A percentile compares a stretch with the other conserved stretches of the same genome.
Conservation (phyloP, 2,888 invertebrate genomes). For the Dryocosmus kuriphilus region DNA sequence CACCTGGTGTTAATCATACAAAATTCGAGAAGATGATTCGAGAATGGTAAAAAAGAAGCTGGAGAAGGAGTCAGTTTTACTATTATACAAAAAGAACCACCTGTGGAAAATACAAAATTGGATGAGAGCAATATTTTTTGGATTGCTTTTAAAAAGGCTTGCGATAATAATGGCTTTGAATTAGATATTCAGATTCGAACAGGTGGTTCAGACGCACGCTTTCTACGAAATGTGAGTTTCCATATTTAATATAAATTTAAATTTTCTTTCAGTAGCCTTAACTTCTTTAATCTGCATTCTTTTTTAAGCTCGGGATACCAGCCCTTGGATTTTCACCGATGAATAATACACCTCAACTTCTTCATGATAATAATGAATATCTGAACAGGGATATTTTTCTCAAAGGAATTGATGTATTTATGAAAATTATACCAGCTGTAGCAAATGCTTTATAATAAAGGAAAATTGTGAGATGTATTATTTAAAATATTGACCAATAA, state of each 20-base stretch:
- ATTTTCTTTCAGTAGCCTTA: conserved; percentile 4
- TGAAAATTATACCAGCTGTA: conserved; percentile 83
- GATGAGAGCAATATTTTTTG: conserved; percentile 85
- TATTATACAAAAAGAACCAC: conserved; percentile 82
- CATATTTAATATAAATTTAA: neutral
- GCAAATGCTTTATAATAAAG: conserved; percentile 80
- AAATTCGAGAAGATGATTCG: conserved; percentile 83
- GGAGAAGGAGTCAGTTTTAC: conserved; percentile 85
- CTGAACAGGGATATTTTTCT: conserved; percentile 88
- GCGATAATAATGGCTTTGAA: conserved; percentile 80
- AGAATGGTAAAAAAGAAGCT: conserved; percentile 84
- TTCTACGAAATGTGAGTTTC: conserved; percentile 82
- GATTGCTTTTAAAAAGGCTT: conserved; percentile 83
- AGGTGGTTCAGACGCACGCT: conserved; percentile 94
- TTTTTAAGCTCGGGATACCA: conserved; percentile 84
- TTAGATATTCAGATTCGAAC: conserved; percentile 85
- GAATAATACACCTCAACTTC: conserved; percentile 88
- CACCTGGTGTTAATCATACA: conserved; percentile 81
- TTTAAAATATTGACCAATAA: too few species aligned
- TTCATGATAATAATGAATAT: conserved; percentile 96
- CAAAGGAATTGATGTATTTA: conserved; percentile 89
- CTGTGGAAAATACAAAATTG: conserved; percentile 82
- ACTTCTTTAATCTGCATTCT: neutral
- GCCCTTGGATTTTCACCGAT: conserved; percentile 96
- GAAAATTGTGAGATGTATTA: too few species aligned